Percentiles rank a stretch among this genome's conserved stretches.
phyloP scores from a whole-genome alignment of 1,140 invertebrate genomes.

The Melitaea cinxia region DNA sequence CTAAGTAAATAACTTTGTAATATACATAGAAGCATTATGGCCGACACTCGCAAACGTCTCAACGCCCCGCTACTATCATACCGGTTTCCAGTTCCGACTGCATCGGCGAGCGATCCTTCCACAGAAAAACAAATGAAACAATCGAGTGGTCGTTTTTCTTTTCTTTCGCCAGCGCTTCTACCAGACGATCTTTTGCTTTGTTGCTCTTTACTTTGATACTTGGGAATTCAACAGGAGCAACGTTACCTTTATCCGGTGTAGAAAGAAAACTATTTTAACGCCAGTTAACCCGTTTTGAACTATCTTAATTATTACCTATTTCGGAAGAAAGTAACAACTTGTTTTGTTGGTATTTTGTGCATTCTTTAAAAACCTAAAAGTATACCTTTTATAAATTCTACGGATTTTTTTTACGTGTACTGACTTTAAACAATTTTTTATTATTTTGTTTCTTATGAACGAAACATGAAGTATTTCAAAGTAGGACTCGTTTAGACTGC shows the following conservation, averaged over 20 bases:
- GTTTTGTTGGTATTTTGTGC: not conserved
- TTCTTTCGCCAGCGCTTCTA: slow-evolving; percentile 44
- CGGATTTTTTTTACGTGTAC: too few relatives aligned
- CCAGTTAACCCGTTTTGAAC: slow-evolving; percentile 17
- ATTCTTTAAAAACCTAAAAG: not conserved
- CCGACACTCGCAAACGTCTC: slow-evolving; percentile 39
- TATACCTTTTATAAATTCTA: too few relatives aligned
- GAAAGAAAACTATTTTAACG: slow-evolving; percentile 25
- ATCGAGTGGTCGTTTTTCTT: slow-evolving; percentile 53
- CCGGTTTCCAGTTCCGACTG: slow-evolving; percentile 72
- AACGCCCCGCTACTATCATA: slow-evolving; percentile 49
- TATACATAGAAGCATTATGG: slow-evolving; percentile 32
- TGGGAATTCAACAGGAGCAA: slow-evolving; percentile 25
- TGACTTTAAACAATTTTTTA: too few relatives aligned
- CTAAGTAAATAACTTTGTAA: slow-evolving; percentile 12
- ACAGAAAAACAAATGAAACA: slow-evolving; percentile 75
- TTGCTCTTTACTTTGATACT: slow-evolving; percentile 46
- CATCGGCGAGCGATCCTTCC: slow-evolving; percentile 67
- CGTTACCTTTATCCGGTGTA: slow-evolving; percentile 24
- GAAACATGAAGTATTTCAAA: too few relatives aligned
- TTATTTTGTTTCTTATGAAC: too few relatives aligned
- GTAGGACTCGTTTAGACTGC: too few relatives aligned
- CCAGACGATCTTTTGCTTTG: slow-evolving; percentile 48
- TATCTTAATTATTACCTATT: slow-evolving; percentile 22
- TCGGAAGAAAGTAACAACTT: not conserved